Base-by-base conservation (phyloP, 2,888 invertebrate genomes). In the Athalia rosae region DNA sequence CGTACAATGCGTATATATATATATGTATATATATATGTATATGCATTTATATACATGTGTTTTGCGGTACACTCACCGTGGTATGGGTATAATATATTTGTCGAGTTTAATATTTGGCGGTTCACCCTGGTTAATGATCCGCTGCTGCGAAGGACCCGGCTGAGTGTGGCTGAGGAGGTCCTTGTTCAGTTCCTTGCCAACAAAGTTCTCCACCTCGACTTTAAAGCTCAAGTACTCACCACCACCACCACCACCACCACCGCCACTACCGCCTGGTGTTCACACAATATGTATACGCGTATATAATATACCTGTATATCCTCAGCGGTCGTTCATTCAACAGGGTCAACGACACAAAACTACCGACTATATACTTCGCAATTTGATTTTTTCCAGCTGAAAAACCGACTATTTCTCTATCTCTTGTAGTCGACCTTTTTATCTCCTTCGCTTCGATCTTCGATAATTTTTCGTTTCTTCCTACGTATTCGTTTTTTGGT, bases 141-240 rank as follows among this genome's bases (percentile, higher is more conserved):
- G 82, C 86, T 83, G 81, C 41, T n/a, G 83, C 80, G 82, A 85
- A 88, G 88, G 86, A 87, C 84, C 28, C 83, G 78, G 84, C 85
- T 87, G 86, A 88, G 88, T 88, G 87, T 87, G 88, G 87, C 88
- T 87, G 87, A 87, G 87, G 82, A 85, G 87, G 89, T 88, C 87
- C 88, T 87, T 85, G 81, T 71, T 59, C n/a, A 28, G 41, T 86
- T 87, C 85, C 84, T 87, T 85, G 82, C 84, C 80, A 80, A 81
- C 79, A 83, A 83, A 83, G 85, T 84, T 87, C 85, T 86, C 84
- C 85, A 83, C 81, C 80, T 80, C 81, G 84, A 87, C 87, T 88
- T 87, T 86, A 87, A 86, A 83, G 86, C 86, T 87, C 78, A 84
- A 89, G 88, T 88, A 7, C 53, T 53, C 28, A 64, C n/a, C 2